Evolutionary conservation across 2,888 invertebrate species (phyloP).

Genomic region (Drosophila pegasa): DNA sequence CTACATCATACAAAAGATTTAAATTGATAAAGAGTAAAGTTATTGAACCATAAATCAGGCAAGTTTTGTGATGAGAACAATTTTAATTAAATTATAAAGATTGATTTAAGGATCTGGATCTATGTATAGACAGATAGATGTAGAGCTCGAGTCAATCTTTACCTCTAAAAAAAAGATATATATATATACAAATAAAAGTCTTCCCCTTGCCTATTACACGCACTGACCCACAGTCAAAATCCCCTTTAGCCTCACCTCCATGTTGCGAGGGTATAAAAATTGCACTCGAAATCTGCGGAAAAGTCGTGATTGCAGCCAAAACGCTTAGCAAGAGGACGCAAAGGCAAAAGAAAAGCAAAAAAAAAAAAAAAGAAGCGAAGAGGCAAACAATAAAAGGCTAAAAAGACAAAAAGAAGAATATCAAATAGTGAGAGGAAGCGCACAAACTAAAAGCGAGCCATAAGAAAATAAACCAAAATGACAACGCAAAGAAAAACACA

Average conservation of each 20-base stretch:
- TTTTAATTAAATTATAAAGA: too few relatives aligned
- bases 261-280: slow-evolving; percentile 35
- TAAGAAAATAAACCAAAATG: slow-evolving; percentile 70
- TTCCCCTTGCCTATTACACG: not conserved
- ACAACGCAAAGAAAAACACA: slow-evolving; percentile 70
- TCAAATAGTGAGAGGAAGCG: slow-evolving; percentile 52
- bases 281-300: slow-evolving; percentile 80
- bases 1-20: too few relatives aligned
- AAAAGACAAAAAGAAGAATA: slow-evolving; percentile 34
- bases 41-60: too few relatives aligned
- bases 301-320: slow-evolving; percentile 81
- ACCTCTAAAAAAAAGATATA: too few relatives aligned
- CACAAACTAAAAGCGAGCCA: slow-evolving; percentile 51
- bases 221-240: too few relatives aligned
- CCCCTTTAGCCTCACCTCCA: not conserved
- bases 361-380: slow-evolving; percentile 3
- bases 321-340: slow-evolving; percentile 69
- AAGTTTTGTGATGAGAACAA: too few relatives aligned
- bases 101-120: too few relatives aligned
- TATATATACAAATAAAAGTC: too few relatives aligned
- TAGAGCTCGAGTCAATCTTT: too few relatives aligned
- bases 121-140: too few relatives aligned
- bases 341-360: slow-evolving; percentile 41
- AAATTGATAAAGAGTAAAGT: too few relatives aligned
- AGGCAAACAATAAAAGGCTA: slow-evolving; percentile 34